phyloP scores from a whole-genome alignment of 2,888 invertebrate genomes.

The Boloria euphrosyne region DNA sequence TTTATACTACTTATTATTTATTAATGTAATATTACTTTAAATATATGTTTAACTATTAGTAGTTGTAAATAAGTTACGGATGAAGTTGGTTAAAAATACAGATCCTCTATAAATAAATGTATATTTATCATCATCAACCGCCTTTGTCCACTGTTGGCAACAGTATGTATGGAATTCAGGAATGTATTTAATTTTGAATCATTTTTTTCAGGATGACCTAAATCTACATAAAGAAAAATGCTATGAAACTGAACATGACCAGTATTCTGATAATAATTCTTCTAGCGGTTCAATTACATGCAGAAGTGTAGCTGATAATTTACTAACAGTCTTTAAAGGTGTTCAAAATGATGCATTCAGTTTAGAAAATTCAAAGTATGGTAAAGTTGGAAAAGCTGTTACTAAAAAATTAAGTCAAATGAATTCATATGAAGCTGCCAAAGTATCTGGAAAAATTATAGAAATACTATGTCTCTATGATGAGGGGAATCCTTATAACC shows the following conservation, averaged over 20 bases:
- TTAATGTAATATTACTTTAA: too few relatives aligned
- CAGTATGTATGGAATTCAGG: too few relatives aligned
- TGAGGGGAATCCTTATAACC: constrained; percentile 64
- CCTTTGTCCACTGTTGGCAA: too few relatives aligned
- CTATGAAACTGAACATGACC: constrained; percentile 44
- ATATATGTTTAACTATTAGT: too few relatives aligned
- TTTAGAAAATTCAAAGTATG: constrained; percentile 57
- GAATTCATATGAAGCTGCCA: constrained; percentile 63
- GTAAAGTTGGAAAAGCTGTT: constrained; percentile 57
- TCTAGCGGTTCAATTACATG: constrained; percentile 47
- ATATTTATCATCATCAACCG: background rate
- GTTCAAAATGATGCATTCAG: constrained; percentile 66
- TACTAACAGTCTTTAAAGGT: constrained; percentile 59
- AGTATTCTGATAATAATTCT: constrained; percentile 40
- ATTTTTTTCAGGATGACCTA: constrained; percentile 46
- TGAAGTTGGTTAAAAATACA: too few relatives aligned
- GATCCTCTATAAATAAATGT: too few relatives aligned
- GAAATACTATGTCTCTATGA: constrained; percentile 66
- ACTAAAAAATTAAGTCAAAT: constrained; percentile 60
- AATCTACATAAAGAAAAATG: constrained; percentile 39
- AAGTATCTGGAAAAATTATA: constrained; percentile 59
- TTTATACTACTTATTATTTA: too few relatives aligned
- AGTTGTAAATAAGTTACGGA: too few relatives aligned
- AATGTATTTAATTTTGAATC: background rate
- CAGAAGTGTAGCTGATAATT: constrained; percentile 56